Base-by-base conservation (phyloP, 2,113 vertebrate genomes). In the Neogobius melanostomus region DNA sequence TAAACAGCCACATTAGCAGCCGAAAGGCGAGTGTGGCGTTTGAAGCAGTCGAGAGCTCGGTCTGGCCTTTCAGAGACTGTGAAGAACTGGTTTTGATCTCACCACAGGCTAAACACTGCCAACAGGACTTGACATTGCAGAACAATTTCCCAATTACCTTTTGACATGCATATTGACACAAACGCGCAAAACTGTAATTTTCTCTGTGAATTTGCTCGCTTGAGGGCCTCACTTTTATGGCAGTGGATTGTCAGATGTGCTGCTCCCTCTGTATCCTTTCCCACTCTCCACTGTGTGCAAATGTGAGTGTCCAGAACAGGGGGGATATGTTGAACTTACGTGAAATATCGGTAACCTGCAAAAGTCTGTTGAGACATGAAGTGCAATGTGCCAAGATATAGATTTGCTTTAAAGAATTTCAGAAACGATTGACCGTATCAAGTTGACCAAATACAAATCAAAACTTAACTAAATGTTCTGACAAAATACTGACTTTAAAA, bases 121-220 rank as follows among this genome's bases (percentile, higher is more conserved):
- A 90, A 90, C 88, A 90, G 84, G 87, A 91, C 90, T 87, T 87
- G 85, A 90, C 89, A 90, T 87, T 88, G 88, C 90, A 90, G 85
- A 90, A 91, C 90, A 90, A 90, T 91, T 91, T 91, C 84, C 90
- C 89, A 90, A 90, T 91, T 91, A 90, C 90, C 90, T 91, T 91
- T 91, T 91, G 90, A 91, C 90, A 91, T 90, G 90, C 90, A 91
- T 91, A 91, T 91, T 91, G 90, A 91, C 90, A 91, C 90, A 91
- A 91, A 91, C 42, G 90, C 75, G 77, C 89, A 90, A 90, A 90
- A 90, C 90, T 89, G 89, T 90, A 90, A 91, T 91, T 91, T 90
- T 91, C 89, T 89, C 88, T 89, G 77, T 89, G 90, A 90, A 90
- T 91, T 88, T 90, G 89, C 83, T 89, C 71, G 90, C 90, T 91